Percentiles rank a stretch among this genome's conserved stretches.
These are phyloP conservation scores for Drosophila lacicola DNA, from an alignment of 2,888 invertebrate genomes.

Conservation along the genomic window DNA sequence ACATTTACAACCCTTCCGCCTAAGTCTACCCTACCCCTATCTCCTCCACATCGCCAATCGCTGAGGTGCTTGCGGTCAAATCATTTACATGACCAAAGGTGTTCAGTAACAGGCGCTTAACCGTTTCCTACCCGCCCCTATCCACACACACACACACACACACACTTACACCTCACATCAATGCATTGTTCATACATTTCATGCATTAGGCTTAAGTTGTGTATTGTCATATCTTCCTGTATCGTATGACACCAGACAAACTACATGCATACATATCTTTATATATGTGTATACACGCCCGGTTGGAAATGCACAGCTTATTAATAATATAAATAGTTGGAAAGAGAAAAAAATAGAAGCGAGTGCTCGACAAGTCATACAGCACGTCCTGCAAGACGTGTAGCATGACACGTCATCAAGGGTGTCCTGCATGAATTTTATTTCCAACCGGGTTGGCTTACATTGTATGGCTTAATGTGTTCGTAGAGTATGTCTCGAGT, in stretches of 20 bases:
- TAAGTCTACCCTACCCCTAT: background rate
- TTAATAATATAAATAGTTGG: background rate
- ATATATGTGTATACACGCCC: background rate
- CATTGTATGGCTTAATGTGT: slow-evolving; percentile 52
- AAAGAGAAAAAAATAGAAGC: background rate
- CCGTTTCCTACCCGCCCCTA: slow-evolving; percentile 12
- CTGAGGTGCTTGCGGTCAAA: slow-evolving; percentile 38
- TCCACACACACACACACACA: slow-evolving; percentile 17
- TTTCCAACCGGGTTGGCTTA: slow-evolving; percentile 11
- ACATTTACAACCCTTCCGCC: slow-evolving; percentile 1
- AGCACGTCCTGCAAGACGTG: background rate
- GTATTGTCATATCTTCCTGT: slow-evolving; percentile 38
- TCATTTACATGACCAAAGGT: slow-evolving; percentile 42
- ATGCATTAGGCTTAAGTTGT: slow-evolving; percentile 79
- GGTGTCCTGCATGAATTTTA: slow-evolving; percentile 11
- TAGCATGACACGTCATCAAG: background rate
- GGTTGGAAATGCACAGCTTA: slow-evolving; percentile 5
- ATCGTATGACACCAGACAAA: slow-evolving; percentile 50
- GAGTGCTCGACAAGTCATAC: background rate
- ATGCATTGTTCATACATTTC: slow-evolving; percentile 78
- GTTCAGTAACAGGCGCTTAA: slow-evolving; percentile 34
- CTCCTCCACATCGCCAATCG: slow-evolving; percentile 11
- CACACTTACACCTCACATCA: slow-evolving; percentile 45
- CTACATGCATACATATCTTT: slow-evolving; percentile 21
- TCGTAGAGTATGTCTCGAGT: slow-evolving; percentile 45